These are phyloP conservation scores for Pionites leucogaster DNA, from an alignment of 2,113 vertebrate species.

Conservation along the genomic window DNA sequence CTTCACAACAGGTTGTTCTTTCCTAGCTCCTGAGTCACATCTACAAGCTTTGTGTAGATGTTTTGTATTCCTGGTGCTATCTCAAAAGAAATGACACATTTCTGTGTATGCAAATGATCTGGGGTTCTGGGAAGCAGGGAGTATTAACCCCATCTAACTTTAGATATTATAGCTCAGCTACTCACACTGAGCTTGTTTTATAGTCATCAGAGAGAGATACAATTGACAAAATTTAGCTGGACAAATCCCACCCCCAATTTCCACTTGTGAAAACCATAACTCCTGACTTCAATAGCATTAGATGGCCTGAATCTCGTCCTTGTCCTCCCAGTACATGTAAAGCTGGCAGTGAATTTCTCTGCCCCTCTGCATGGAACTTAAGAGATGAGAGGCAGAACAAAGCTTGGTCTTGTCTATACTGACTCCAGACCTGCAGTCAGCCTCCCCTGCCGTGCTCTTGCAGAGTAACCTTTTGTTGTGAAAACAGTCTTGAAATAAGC, in stretches of 20 bases:
- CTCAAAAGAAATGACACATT: not conserved
- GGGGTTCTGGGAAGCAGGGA: not conserved
- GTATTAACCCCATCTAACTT: conserved; percentile 11
- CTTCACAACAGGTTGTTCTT: not conserved
- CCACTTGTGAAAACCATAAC: not conserved
- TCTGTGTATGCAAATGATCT: not conserved
- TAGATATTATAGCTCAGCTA: not conserved
- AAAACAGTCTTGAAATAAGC: conserved; percentile 12
- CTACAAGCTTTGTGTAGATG: not conserved
- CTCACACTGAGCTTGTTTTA: conserved; percentile 18
- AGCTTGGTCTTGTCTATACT: not conserved
- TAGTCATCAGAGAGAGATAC: conserved; percentile 1
- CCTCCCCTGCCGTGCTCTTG: conserved; percentile 7
- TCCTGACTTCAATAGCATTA: not conserved
- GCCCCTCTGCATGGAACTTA: not conserved
- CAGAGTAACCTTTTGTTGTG: conserved; percentile 35
- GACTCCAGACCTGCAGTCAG: not conserved
- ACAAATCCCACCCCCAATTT: conserved; percentile 13
- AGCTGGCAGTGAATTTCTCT: not conserved
- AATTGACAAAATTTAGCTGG: not conserved
- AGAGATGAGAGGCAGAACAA: conserved; percentile 33
- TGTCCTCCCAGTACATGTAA: not conserved
- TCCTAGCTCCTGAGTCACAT: not conserved
- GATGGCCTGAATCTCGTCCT: not conserved
- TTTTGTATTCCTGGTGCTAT: not conserved